Evolutionary conservation across 1,140 invertebrate genomes (phyloP), one percentile per base, ranked within the genome.

Genomic region (Cotesia glomerata): DNA sequence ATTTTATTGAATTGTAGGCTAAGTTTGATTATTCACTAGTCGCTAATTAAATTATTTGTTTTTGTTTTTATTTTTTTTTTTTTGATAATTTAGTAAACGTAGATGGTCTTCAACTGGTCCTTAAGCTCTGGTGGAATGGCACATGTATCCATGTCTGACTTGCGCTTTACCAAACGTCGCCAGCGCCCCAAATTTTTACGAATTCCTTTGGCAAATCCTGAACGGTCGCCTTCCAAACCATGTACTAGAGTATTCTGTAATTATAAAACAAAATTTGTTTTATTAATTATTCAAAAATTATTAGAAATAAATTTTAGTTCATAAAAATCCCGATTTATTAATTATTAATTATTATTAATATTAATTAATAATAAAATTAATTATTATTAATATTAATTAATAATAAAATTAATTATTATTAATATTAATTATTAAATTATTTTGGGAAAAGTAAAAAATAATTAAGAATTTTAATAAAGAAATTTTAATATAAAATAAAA

Each of bases 81-180:
- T 45, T 45, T 45, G 2, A 5, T 14, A 32, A 69, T 74, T 91
- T 89, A 95, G 88, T 95, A 95, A 77, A 95, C 94, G 85, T 95
- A 95, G 79, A 95, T 95, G 81, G 94, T 92, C 86, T 95, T 95
- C 52, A 95, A 89, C 87, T 95, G 94, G 75, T 94, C 93, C 85
- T 94, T 93, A 72, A 95, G 88, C 87, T 95, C 94, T 35, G 93
- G 92, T 69, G 94, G 93, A 88, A 95, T 94, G 79, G 92, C 93
- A 88, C 94, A 94, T 69, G 92, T 90, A 80, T 95, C 93, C 81
- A 92, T 90, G 77, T 91, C 90, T 39, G 92, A 90, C 88, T 95
- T 94, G 89, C 91, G 92, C 67, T 94, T 93, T 76, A 95, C 87
- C 77, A 93, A 90, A 85, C 92, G 91, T 91, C 93, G 94, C 78